These are phyloP conservation scores for Brachypalpus laphriformis DNA, from an alignment of 2,888 invertebrate species.

Conservation along the genomic window DNA sequence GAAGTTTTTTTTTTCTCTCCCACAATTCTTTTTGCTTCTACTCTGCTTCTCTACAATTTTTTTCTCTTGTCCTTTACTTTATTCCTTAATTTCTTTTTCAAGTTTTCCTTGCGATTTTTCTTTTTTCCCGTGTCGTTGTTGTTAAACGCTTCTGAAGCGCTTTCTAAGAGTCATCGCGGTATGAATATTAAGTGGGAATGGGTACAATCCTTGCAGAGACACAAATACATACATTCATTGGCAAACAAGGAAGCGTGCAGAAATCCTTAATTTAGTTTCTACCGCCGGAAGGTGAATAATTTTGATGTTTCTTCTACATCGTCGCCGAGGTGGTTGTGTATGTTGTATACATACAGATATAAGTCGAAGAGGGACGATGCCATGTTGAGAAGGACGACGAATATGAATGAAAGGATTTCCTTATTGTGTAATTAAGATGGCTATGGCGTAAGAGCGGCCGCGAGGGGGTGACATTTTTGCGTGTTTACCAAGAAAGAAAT, in stretches of 20 bases:
- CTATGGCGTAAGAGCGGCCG: neutral
- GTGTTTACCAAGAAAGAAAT: conserved; percentile 44
- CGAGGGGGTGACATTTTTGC: conserved; percentile 29
- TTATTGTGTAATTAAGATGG: conserved; percentile 64
- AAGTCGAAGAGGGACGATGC: conserved; percentile 3
- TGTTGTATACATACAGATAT: neutral
- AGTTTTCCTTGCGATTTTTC: conserved; percentile 40
- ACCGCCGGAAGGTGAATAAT: conserved; percentile 66
- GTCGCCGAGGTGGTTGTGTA: conserved; percentile 6
- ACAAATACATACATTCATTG: conserved; percentile 30
- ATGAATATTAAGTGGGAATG: conserved; percentile 66
- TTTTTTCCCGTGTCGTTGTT: conserved; percentile 29
- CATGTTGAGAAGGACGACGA: conserved; percentile 24
- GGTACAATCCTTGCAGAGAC: conserved; percentile 21
- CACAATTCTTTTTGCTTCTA: neutral
- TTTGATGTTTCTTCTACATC: conserved; percentile 54
- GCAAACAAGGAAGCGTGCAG: conserved; percentile 63
- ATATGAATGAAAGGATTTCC: conserved; percentile 62
- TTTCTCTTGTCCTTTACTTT: conserved; percentile 43
- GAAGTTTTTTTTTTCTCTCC: neutral
- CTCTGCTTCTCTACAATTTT: conserved; percentile 7
- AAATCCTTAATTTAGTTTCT: conserved; percentile 64
- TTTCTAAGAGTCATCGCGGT: conserved; percentile 63
- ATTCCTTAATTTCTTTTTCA: conserved; percentile 60
- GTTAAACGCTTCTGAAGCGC: conserved; percentile 61